Evolutionary conservation across 2,888 invertebrate genomes (phyloP), one percentile per base, ranked within the genome.

Genomic region (Diaprepes abbreviatus): DNA sequence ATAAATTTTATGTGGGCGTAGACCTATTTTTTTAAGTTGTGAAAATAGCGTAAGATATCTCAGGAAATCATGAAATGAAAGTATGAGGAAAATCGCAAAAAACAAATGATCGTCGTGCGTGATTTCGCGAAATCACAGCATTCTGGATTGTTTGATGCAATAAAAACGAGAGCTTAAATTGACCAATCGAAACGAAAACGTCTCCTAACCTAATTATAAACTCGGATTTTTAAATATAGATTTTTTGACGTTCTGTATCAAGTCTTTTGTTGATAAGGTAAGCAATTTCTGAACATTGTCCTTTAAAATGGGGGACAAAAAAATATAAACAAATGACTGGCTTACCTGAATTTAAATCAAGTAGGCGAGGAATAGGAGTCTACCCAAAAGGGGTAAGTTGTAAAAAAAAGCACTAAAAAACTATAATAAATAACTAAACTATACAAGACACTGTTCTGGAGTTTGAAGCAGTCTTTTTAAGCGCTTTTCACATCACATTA

Each of bases 181-280:
- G 40, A 21, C 54, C 38, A 24, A 24, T 67, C 55, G 35, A 59
- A 59, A 68, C 55, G 65, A 76, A 76, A 79, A 80, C 79, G 78
- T 79, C 80, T 78, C 79, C 79, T 82, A 82, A 82, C 82, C 82
- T 82, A 83, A 83, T 81, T 82, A 82, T 82, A 82, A 76, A 76
- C 74, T 66, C 45, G 45, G 58, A 66, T 72, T 73, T 66, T 73
- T 72, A 75, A 74, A 75, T 74, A 73, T 75, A 74, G 74, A 72
- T 58, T 70, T 70, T 76, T 75, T 77, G 74, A 78, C 77, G 76
- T 74, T 73, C 74, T 71, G 66, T 74, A 73, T 74, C 75, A 75
- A 60, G 24, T 5, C n/a, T 58, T 71, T 66, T 66, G 50, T 59
- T 64, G 66, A 74, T 69, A 71, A 50, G 63, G 58, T 63, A 14